Base-by-base conservation (phyloP, 1,140 invertebrate species). In the honey bee (Apis mellifera) region DNA sequence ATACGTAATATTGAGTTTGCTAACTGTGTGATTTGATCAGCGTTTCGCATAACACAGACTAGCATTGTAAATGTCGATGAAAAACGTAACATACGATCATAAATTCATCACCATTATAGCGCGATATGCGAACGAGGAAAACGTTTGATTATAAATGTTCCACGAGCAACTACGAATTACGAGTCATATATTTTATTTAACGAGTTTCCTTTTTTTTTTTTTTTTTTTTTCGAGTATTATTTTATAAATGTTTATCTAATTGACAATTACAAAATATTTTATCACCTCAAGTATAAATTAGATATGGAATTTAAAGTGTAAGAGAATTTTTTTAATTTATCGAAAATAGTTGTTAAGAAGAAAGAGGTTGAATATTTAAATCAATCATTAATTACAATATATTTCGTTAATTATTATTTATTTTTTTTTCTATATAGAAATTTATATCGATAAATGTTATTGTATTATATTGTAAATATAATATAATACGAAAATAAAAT, bases 1-100 rank as follows among this genome's bases (percentile, higher is more conserved):
- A 42, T 52, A 21, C 12, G 59, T 82, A 76, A 76, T 82, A 76
- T 57, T 23, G 79, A 76, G 64, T 76, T 82, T 76, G 52, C 73
- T 55, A 74, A 73, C 59, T 15, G n/a, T 60, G 23, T 42, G 55
- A 78, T 78, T 54, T 21, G 50, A 80, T 79, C 57, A 32, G 9
- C 26, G 68, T 72, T 21, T 72, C 78, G 32, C 48, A 54, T 73
- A 73, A 80, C 59, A 80, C 59, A 72, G 69, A n/a, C 62, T 1
- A 23, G 50, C 54, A 75, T 57, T 66, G 59, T 54, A 52, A 74
- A 64, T 15, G 52, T 19, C 23, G 52, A 50, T 57, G 79, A 52
- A 55, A 59, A 76, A 72, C 23, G 23, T 72, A 79, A 72, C 57
- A 52, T 72, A 72, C 48, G 66, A 17, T 71, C 78, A 59, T 72